A percentile compares a stretch with the other conserved stretches of the same genome.
Conservation (phyloP, 2,797 vertebrate species). For the Gymnodraco acuticeps region DNA sequence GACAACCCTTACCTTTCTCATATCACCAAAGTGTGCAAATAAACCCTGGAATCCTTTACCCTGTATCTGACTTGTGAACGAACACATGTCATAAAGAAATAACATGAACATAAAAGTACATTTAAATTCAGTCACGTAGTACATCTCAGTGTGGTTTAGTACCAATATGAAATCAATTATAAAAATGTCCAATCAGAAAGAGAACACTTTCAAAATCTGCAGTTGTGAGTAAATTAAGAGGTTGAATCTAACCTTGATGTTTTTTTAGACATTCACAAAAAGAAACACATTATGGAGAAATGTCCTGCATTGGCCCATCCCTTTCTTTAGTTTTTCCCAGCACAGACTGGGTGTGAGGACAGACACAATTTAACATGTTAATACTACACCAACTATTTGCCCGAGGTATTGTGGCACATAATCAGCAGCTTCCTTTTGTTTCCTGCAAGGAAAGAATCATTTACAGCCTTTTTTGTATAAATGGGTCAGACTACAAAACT, state of each 20-base stretch:
- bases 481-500: constrained; percentile 5
- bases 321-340: background rate
- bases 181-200: background rate
- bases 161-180: background rate
- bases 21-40: background rate
- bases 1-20: background rate
- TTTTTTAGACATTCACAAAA: background rate
- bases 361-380: background rate
- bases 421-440: background rate
- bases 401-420: background rate
- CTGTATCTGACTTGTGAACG: background rate
- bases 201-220: no score
- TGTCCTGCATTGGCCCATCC: background rate
- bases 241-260: background rate
- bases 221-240: no score
- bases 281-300: background rate
- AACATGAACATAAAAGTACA: background rate
- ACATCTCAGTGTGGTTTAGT: background rate
- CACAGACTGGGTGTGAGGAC: background rate
- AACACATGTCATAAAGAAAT: background rate
- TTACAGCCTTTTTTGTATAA: constrained; percentile 1
- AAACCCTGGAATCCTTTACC: background rate
- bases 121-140: background rate
- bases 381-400: background rate
- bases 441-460: constrained; percentile 7